Conservation (phyloP, 2,888 invertebrate genomes). For the Acleris laterana region DNA sequence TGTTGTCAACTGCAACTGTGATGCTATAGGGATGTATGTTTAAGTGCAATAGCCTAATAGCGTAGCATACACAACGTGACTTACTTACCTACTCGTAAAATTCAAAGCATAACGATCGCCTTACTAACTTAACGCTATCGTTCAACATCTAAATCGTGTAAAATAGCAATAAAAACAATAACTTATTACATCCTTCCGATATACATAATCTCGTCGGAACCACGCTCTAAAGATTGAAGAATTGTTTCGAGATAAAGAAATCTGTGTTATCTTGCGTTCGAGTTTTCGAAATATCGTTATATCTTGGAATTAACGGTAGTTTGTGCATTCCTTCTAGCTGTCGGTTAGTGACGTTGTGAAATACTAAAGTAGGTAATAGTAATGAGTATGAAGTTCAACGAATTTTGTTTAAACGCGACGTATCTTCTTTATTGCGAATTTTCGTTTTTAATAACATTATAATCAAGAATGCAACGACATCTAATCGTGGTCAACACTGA, state of each 20-base stretch:
- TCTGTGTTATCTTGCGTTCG: conserved; percentile 26
- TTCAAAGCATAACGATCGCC: too few relatives aligned
- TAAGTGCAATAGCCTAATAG: too few relatives aligned
- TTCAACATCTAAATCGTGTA: too few relatives aligned
- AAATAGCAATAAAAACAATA: conserved; percentile 10
- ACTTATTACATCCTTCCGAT: conserved; percentile 9
- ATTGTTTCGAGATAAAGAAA: conserved; percentile 30
- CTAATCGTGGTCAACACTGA: conserved; percentile 2
- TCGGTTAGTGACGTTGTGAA: conserved; percentile 19
- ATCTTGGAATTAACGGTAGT: conserved; percentile 54
- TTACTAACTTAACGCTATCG: too few relatives aligned
- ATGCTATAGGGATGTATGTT: too few relatives aligned
- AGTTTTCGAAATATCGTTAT: conserved; percentile 51
- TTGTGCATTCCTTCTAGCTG: conserved; percentile 55
- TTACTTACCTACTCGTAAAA: too few relatives aligned
- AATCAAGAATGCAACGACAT: background rate
- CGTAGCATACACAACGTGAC: too few relatives aligned
- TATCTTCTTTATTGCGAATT: background rate
- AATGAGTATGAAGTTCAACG: too few relatives aligned
- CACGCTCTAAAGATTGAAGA: conserved; percentile 32
- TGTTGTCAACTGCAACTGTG: too few relatives aligned
- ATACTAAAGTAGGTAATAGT: too few relatives aligned
- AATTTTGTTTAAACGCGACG: background rate
- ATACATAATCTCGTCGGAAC: conserved; percentile 13
- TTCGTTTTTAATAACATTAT: too few relatives aligned